These are phyloP conservation scores for Bombus pascuorum DNA, from an alignment of 1,140 invertebrate genomes.

Conservation along the genomic window DNA sequence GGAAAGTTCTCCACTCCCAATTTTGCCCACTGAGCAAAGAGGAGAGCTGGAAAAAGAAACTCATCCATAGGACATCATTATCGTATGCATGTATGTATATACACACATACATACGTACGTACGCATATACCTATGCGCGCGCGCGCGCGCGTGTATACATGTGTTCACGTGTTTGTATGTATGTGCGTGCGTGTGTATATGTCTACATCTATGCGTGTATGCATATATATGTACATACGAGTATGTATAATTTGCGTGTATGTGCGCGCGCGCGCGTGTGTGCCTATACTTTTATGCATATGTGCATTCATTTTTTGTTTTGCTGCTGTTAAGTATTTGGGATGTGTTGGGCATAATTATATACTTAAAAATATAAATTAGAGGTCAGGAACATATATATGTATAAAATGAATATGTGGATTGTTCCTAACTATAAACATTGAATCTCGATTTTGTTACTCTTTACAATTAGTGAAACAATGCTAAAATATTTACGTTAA, in stretches of 20 bases:
- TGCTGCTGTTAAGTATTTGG: slow-evolving; percentile 61
- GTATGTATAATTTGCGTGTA: background rate
- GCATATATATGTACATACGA: background rate
- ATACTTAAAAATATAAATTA: slow-evolving; percentile 75
- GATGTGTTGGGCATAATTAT: slow-evolving; percentile 76
- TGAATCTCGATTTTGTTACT: slow-evolving; percentile 48
- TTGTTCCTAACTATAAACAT: slow-evolving; percentile 69
- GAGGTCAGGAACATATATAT: slow-evolving; percentile 79
- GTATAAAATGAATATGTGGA: slow-evolving; percentile 75
- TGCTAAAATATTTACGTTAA: slow-evolving; percentile 46
- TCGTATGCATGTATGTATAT: slow-evolving; percentile 62
- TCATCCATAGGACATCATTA: slow-evolving; percentile 81
- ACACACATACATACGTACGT: background rate
- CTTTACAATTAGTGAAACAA: slow-evolving; percentile 48
- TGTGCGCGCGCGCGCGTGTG: background rate
- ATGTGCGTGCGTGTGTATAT: background rate
- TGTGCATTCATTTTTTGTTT: slow-evolving; percentile 21
- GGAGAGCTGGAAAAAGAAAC: slow-evolving; percentile 91
- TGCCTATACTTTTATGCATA: slow-evolving; percentile 1
- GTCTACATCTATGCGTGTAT: background rate
- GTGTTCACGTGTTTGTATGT: background rate
- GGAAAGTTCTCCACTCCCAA: slow-evolving; percentile 84
- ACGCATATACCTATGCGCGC: background rate
- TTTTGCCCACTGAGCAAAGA: slow-evolving; percentile 91
- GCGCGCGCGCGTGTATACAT: background rate